Evolutionary conservation across 92 coral and sea anemone species (phyloP).

Genomic region (Porites divaricata): DNA sequence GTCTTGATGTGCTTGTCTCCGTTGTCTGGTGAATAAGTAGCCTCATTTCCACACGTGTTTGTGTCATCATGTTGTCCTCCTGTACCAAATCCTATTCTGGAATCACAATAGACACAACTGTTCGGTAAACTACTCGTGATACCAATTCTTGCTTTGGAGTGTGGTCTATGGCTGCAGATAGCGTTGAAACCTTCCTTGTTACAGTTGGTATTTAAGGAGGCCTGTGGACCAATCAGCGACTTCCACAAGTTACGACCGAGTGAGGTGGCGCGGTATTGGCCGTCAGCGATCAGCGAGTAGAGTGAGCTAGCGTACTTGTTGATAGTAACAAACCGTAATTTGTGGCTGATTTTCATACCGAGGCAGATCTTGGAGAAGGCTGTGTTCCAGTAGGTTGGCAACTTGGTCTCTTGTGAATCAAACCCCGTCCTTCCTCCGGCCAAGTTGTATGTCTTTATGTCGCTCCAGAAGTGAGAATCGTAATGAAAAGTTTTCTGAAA

Average conservation of each 20-base stretch:
- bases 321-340: too few species aligned
- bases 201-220: background rate
- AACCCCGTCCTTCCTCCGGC: background rate
- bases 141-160: background rate
- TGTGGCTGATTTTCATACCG: background rate
- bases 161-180: rapidly evolving
- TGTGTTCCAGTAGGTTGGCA: background rate
- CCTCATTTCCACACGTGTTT: background rate
- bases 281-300: background rate
- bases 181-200: background rate
- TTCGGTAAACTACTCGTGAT: background rate
- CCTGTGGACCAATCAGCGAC: background rate
- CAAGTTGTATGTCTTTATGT: background rate
- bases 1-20: too few species aligned
- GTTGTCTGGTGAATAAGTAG: background rate
- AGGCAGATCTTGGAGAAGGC: background rate
- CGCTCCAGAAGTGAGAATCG: background rate
- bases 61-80: background rate
- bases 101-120: too few species aligned
- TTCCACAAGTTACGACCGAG: background rate
- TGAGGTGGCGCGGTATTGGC: background rate
- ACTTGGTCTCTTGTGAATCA: background rate
- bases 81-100: background rate
- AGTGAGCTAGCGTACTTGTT: background rate
- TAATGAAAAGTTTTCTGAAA: background rate